phyloP scores from a whole-genome alignment of 2,888 invertebrate species.

The Drosophila pseudotalamancana region DNA sequence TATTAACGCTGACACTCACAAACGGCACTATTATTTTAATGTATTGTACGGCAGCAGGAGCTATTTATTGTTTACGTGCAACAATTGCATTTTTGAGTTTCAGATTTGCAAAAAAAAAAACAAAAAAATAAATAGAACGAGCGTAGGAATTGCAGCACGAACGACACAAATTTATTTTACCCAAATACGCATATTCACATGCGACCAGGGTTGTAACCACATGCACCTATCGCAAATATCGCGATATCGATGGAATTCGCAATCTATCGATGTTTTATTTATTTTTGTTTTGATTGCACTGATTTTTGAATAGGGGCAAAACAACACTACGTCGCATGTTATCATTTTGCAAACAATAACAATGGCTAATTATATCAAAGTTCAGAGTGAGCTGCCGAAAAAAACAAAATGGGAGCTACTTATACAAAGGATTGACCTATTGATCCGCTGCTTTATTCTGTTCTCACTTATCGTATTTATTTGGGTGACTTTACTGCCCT shows the following conservation, averaged over 20 bases:
- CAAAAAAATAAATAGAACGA: neutral
- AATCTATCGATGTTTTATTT: slow-evolving; percentile 36
- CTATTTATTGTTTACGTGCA: slow-evolving; percentile 32
- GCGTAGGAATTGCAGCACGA: slow-evolving; percentile 37
- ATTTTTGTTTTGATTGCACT: slow-evolving; percentile 1
- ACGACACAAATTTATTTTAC: slow-evolving; percentile 46
- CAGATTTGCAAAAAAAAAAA: slow-evolving; percentile 19
- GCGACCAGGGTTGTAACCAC: slow-evolving; percentile 39
- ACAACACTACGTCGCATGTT: slow-evolving; percentile 9
- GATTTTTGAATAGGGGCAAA: slow-evolving; percentile 13
- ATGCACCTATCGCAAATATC: slow-evolving; percentile 19
- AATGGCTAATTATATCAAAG: slow-evolving; percentile 32
- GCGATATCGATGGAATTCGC: slow-evolving; percentile 26
- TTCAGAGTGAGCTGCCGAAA: neutral
- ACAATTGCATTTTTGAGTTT: slow-evolving; percentile 41
- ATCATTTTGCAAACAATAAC: slow-evolving; percentile 11
- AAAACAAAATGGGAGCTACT: neutral
- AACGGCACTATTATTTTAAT: slow-evolving; percentile 25
- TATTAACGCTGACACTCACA: slow-evolving; percentile 42
- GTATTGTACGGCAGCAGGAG: slow-evolving; percentile 22
- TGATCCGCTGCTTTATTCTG: slow-evolving; percentile 8
- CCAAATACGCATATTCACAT: slow-evolving; percentile 62
- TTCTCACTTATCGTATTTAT: neutral
- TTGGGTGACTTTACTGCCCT: slow-evolving; percentile 12
- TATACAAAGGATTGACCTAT: neutral